phyloP scores from a whole-genome alignment of 2,113 vertebrate species.

The Felis chaus region DNA sequence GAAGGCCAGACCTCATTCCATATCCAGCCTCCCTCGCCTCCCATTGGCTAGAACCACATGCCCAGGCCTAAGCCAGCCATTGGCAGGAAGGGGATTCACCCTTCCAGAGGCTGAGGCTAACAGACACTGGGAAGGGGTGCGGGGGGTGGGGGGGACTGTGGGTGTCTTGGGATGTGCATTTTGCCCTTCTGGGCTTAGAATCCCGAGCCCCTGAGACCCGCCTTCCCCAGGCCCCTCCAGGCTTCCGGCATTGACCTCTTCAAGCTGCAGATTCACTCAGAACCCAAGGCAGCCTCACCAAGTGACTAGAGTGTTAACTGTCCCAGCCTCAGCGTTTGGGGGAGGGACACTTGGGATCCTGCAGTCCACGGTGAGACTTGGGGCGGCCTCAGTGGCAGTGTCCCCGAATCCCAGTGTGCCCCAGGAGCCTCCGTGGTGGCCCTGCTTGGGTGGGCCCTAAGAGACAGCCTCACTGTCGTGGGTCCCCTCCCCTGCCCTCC shows the following conservation, averaged over 20 bases:
- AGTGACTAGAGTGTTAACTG: neutral
- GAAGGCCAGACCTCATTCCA: neutral
- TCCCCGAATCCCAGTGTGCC: neutral
- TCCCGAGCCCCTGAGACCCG: too few species aligned
- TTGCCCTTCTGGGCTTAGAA: neutral
- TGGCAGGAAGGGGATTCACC: neutral
- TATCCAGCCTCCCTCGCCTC: neutral
- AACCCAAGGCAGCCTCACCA: neutral
- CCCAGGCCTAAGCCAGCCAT: too few species aligned
- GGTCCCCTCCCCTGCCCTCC: accelerated
- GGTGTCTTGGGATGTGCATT: too few species aligned
- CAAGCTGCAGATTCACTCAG: neutral
- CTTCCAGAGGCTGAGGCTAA: neutral
- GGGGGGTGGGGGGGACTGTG: too few species aligned
- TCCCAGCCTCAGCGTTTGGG: neutral
- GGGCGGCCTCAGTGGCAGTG: neutral
- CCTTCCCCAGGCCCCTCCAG: neutral
- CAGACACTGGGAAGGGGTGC: accelerated
- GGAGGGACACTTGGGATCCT: neutral
- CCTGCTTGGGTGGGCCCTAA: neutral
- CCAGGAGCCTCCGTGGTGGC: neutral
- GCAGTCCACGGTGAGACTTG: neutral
- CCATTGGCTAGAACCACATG: accelerated
- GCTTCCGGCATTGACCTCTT: neutral
- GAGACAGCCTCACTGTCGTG: neutral